Evolutionary conservation across 1,140 invertebrate species (phyloP).

Genomic region (Ephestia elutella): DNA sequence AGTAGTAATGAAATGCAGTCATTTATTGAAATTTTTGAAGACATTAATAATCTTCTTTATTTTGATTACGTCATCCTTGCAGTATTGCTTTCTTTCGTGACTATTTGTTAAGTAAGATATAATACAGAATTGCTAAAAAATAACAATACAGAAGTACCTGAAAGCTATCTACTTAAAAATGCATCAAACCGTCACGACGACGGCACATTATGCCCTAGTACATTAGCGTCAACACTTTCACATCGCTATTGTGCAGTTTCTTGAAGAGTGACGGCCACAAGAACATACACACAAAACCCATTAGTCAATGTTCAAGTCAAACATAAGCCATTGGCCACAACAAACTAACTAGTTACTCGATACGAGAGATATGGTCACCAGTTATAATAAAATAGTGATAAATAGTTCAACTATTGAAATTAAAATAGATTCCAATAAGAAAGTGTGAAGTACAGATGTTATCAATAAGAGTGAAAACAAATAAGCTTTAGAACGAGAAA

Average conservation of each 20-base stretch:
- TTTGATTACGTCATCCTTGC: not conserved
- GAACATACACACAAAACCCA: slow-evolving; percentile 8
- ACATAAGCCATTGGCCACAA: slow-evolving; percentile 10
- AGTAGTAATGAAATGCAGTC: no score
- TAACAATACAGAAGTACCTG: not conserved
- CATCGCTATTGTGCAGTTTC: slow-evolving; percentile 18
- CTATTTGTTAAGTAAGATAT: no score
- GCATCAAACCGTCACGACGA: not conserved
- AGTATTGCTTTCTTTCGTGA: no score
- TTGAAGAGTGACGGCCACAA: slow-evolving; percentile 5
- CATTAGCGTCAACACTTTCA: slow-evolving; percentile 29
- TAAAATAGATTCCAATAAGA: slow-evolving; percentile 1
- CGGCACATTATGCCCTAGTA: slow-evolving; percentile 12
- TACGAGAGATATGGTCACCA: slow-evolving; percentile 1
- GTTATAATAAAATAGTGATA: not conserved
- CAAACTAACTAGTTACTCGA: slow-evolving; percentile 4
- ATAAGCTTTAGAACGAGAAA: slow-evolving; percentile 10
- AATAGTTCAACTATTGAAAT: slow-evolving; percentile 6
- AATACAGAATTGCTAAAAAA: no score
- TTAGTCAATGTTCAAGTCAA: slow-evolving; percentile 18
- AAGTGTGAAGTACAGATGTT: slow-evolving; percentile 5
- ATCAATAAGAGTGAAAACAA: slow-evolving; percentile 12
- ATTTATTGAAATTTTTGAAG: not conserved
- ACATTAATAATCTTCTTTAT: not conserved
- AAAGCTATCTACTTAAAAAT: not conserved